Evolutionary conservation across 1,140 invertebrate genomes (phyloP), one percentile per base, ranked within the genome.

Genomic region (Venturia canescens): DNA sequence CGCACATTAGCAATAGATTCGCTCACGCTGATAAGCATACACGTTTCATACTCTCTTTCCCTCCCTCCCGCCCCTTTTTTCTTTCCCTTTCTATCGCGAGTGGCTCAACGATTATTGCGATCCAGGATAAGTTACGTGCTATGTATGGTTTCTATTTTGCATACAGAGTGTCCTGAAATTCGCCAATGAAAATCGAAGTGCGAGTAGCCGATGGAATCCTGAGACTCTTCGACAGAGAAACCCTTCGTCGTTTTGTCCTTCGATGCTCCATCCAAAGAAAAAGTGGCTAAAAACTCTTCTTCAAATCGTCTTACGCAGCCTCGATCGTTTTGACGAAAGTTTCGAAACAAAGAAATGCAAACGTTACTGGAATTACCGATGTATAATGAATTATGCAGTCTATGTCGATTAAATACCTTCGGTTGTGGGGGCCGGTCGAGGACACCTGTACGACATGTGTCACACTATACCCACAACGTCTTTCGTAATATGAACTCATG

Each of bases 401-500:
- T 29, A 34, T 76, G 74, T 76, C 50, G 53, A 34, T 60, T 63
- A 38, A 76, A 76, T 76, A 63, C n/a, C 50, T 76, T 34, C 18
- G 50, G 29, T 27, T 31, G 50, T 31, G 26, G 27, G 26, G 72
- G 72, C 6, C 50, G 27, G 18, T 27, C 13, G 27, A 57, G 31
- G 13, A 76, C 74, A 76, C 74, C 53, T 76, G 74, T 76, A 76
- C 63, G 23, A 63, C 53, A 29, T 60, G 50, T 76, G 74, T 76
- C 74, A 76, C 53, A 76, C 57, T 76, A 76, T 76, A 76, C 53
- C 57, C 74, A 63, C 27, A 66, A 23, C 57, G 38, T 57, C 72
- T 76, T 63, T 60, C 50, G 74, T 76, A 76, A 76, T 38, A 76
- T 23, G 74, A 76, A 76, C 50, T 76, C 27, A 21, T 76, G 74